These are phyloP conservation scores for Stegodyphus dumicola DNA, from an alignment of 1,140 invertebrate genomes.

Conservation along the genomic window DNA sequence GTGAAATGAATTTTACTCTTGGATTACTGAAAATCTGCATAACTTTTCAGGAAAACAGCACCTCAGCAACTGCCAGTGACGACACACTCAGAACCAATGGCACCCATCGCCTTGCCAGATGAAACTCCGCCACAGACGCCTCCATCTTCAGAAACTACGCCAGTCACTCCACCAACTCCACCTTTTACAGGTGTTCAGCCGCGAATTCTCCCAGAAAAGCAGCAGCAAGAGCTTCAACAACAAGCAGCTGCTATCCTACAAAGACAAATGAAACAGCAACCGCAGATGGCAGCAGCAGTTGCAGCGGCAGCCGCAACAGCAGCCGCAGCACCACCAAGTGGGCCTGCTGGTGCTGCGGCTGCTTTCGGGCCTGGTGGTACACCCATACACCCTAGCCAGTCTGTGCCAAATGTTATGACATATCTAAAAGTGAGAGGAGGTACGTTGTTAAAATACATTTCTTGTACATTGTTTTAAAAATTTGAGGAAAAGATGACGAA, in stretches of 20 bases:
- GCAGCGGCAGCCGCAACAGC: neutral
- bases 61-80: constrained; percentile 53
- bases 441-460: constrained; percentile 4
- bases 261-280: constrained; percentile 23
- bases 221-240: constrained; percentile 46
- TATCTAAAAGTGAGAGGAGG: constrained; percentile 64
- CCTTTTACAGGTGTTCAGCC: constrained; percentile 21
- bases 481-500: too few relatives aligned
- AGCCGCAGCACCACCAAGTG: neutral
- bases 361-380: neutral
- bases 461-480: neutral
- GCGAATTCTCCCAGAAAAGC: constrained; percentile 30
- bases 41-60: constrained; percentile 57
- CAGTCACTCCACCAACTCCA: constrained; percentile 44
- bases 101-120: constrained; percentile 37
- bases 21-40: neutral
- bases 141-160: constrained; percentile 18
- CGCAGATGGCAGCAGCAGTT: neutral
- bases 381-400: constrained; percentile 59
- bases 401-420: constrained; percentile 64
- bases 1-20: too few relatives aligned
- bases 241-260: constrained; percentile 43
- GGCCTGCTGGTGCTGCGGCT: neutral
- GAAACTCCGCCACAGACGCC: constrained; percentile 62
- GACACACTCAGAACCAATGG: constrained; percentile 9